Conservation (phyloP, 2,888 invertebrate genomes). For the Nemoura dubitans region DNA sequence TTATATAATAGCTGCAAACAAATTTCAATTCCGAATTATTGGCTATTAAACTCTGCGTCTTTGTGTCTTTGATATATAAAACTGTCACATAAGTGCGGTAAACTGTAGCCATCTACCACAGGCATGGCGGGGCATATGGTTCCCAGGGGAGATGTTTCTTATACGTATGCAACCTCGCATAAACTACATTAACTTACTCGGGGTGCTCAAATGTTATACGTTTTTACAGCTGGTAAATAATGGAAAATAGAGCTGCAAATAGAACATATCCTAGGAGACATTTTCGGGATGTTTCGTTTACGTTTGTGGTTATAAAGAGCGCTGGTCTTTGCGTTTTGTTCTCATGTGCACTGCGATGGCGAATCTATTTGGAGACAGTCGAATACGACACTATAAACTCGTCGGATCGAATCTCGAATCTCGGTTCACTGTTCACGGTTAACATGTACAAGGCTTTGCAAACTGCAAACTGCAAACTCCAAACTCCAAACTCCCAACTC, state of each 20-base stretch:
- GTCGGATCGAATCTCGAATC: neutral
- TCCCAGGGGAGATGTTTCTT: constrained; percentile 28
- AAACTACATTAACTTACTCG: constrained; percentile 28
- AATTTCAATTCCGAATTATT: constrained; percentile 37
- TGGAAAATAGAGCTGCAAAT: constrained; percentile 34
- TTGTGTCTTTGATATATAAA: neutral
- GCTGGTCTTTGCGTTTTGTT: neutral
- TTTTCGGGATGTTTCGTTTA: neutral
- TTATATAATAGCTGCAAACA: constrained; percentile 29
- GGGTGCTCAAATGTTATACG: constrained; percentile 21
- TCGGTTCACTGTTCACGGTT: neutral
- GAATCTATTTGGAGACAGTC: neutral
- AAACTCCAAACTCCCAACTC: no score
- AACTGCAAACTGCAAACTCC: no score
- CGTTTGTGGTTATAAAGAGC: neutral
- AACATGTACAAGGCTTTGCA: no score
- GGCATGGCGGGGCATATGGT: constrained; percentile 22
- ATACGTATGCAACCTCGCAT: constrained; percentile 10
- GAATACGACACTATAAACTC: neutral
- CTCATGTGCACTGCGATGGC: neutral
- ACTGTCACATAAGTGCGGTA: constrained; percentile 31
- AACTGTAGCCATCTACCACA: neutral
- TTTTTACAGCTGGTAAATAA: constrained; percentile 30
- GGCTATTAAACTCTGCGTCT: constrained; percentile 25
- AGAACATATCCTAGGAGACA: constrained; percentile 15